These are phyloP conservation scores for Brachypterus glaber DNA, from an alignment of 2,888 invertebrate genomes.

Conservation along the genomic window DNA sequence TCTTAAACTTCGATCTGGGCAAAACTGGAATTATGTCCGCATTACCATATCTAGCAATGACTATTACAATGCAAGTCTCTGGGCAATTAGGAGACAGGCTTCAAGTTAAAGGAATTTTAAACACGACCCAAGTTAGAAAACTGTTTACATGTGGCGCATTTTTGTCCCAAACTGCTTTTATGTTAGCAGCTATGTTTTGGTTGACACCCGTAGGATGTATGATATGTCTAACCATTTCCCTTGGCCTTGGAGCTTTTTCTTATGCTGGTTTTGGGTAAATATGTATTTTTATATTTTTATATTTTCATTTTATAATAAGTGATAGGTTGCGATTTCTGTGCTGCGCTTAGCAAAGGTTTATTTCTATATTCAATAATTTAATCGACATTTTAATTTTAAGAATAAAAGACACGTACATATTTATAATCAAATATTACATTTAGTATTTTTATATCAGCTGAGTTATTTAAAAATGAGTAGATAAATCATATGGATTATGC, in stretches of 20 bases:
- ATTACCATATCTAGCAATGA: conserved; percentile 83
- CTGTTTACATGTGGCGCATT: conserved; percentile 66
- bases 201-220: conserved; percentile 42
- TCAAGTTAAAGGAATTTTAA: conserved; percentile 52
- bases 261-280: conserved; percentile 21
- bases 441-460: no score
- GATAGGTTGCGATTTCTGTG: no score
- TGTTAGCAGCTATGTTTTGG: conserved; percentile 72
- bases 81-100: conserved; percentile 79
- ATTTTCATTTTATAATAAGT: no score
- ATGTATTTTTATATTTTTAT: no score
- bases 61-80: conserved; percentile 65
- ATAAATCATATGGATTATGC: no score
- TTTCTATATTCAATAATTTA: no score
- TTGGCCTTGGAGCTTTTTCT: conserved; percentile 19
- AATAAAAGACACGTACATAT: no score
- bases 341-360: no score
- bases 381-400: no score
- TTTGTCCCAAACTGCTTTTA: conserved; percentile 71
- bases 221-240: conserved; percentile 20
- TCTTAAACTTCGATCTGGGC: conserved; percentile 60
- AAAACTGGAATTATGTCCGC: conserved; percentile 78
- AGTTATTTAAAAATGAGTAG: no score
- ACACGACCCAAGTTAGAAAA: conserved; percentile 62
- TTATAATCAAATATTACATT: no score